Evolutionary conservation across 2,113 vertebrate species (phyloP), one percentile per base, ranked within the genome.

Genomic region (Copsychus sechellarum): DNA sequence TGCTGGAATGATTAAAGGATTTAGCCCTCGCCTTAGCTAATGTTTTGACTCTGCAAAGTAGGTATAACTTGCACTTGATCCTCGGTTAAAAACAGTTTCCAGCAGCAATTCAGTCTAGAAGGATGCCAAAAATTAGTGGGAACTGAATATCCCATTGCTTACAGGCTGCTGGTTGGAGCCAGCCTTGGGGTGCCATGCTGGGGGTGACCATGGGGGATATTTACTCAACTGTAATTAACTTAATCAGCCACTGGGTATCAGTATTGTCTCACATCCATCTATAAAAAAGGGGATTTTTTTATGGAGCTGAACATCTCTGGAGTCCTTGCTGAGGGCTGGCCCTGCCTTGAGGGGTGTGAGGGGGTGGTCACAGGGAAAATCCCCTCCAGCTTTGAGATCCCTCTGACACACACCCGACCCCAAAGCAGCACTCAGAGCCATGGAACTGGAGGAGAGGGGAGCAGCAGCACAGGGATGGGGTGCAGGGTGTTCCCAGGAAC

Each of bases 161-260:
- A 3, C 28, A 53, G 70, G 66, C 45, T 61, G 54, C 47, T 40
- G 34, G 6, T 13, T 22, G 53, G 60, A 90, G 80, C 51, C 92
- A 66, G 4, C 82, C 62, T 91, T 71, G 96, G 79, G 92, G 76
- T 83, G 65, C 76, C 71, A 38, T 20, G 79, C 64, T 88, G 56
- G 65, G 71, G 82, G 9, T 81, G 85, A 48, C 86, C 88, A 12
- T 86, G 86, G 93, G 92, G 92, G 88, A 67, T 93, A 48, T 93
- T 96, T 90, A 92, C 79, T 78, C 85, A 83, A 96, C 88, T 97
- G 96, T 97, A 96, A 97, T 97, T 97, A 96, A 95, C 96, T 96
- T 96, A 95, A 96, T 96, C 95, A 97, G 76, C 94, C 96, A 96
- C 95, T 96, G 95, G 96, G 95, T 97, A 96, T 96, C 96, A 96